Evolutionary conservation across 2,113 vertebrate species (phyloP), one percentile per base, ranked within the genome.

Genomic region (Suricata suricatta): DNA sequence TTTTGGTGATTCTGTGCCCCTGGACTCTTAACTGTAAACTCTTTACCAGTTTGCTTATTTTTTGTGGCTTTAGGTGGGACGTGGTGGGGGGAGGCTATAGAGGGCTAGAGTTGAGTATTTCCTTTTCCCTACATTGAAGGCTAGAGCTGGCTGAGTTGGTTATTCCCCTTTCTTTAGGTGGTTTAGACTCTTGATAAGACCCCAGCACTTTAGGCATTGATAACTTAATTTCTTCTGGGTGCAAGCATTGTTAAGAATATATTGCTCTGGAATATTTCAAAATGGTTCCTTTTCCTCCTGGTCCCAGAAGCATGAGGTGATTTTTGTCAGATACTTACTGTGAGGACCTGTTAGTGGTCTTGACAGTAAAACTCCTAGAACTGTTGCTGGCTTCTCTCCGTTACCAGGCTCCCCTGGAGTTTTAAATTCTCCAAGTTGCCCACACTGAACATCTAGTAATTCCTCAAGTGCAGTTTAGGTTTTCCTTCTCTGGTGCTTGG

Each of bases 151-250:
- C 33, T 77, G 44, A 60, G 33, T 80, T 81, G 25, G 14, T 3
- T 66, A 38, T 91, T 96, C 93, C 38, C 16, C 25, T 89, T 92
- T 6, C 12, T 15, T 35, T 16, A 35, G 33, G 17, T 80, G 23
- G n/a, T 25, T 16, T 90, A 8, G 11, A 77, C 69, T 90, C 16
- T 83, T 81, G 76, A 72, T 72, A 81, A 63, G 35, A 88, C 25
- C 23, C 38, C 50, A 80, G 50, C 8, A 4, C 2, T 4, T 88
- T 80, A 80, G 47, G 21, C 9, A 90, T 52, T 80, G 68, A 5
- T 97, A 80, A 63, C 74, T 94, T 72, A 66, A 66, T 93, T 88
- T 85, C 38, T 88, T 50, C 41, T 64, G 16, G 77, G 89, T 50
- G 4, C 0, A 31, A 60, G 27, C 63, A 11, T 82, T 81, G 44